Conservation (phyloP, 2,888 invertebrate genomes). For the Agonopterix heracliana region DNA sequence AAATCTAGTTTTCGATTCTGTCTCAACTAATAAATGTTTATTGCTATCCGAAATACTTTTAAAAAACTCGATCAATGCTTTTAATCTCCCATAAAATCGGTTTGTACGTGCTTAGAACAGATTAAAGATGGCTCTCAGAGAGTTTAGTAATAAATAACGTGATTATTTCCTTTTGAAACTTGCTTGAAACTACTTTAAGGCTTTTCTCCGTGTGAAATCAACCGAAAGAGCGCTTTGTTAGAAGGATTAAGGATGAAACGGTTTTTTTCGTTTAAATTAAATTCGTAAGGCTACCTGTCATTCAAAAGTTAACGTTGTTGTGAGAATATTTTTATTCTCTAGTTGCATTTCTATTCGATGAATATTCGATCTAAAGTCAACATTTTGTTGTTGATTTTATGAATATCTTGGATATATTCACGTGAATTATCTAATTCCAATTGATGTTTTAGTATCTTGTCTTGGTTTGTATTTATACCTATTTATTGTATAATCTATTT, state of each 20-base stretch:
- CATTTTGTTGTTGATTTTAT: too few relatives aligned
- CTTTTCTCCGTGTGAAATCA: constrained; percentile 50
- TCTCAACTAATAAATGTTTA: constrained; percentile 42
- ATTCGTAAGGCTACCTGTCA: constrained; percentile 21
- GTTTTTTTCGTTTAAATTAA: constrained; percentile 15
- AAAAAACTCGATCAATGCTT: constrained; percentile 55
- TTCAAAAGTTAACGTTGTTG: background rate
- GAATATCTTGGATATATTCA: too few relatives aligned
- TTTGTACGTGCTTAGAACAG: constrained; percentile 58
- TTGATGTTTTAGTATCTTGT: too few relatives aligned
- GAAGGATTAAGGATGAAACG: constrained; percentile 42
- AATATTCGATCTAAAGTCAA: too few relatives aligned
- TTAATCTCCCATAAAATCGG: constrained; percentile 68
- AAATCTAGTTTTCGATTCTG: constrained; percentile 33
- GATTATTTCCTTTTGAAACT: constrained; percentile 69
- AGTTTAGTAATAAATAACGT: constrained; percentile 65
- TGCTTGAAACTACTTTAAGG: constrained; percentile 43
- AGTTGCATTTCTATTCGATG: too few relatives aligned
- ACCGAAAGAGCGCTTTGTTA: constrained; percentile 47
- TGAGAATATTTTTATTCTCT: background rate
- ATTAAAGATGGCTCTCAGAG: constrained; percentile 63
- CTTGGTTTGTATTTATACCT: too few relatives aligned
- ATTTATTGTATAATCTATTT: too few relatives aligned
- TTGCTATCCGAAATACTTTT: constrained; percentile 47
- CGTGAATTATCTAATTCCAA: too few relatives aligned